These are phyloP conservation scores for Yponomeuta evonymella DNA, from an alignment of 2,888 invertebrate species.

Conservation along the genomic window DNA sequence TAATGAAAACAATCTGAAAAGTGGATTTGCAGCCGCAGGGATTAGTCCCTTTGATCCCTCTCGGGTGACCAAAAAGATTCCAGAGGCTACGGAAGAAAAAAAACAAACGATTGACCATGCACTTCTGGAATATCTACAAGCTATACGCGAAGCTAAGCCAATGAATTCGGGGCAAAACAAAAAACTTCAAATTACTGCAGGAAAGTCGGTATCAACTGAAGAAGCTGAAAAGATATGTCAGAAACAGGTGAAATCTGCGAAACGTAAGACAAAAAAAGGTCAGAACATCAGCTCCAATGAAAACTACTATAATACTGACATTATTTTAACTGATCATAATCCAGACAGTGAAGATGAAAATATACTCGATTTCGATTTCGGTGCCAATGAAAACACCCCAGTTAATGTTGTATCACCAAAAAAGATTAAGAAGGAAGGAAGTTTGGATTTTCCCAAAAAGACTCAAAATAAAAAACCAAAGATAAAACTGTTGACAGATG, in stretches of 20 bases:
- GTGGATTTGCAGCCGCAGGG: constrained; percentile 16
- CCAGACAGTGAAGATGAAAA: constrained; percentile 2
- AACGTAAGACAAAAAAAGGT: constrained; percentile 2
- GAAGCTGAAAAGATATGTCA: constrained; percentile 13
- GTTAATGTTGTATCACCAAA: not conserved
- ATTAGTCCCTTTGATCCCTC: constrained; percentile 18
- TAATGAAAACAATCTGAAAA: constrained; percentile 12
- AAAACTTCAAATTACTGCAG: constrained; percentile 11
- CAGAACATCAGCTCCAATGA: not conserved
- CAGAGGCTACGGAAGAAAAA: constrained; percentile 8
- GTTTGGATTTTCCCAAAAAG: not conserved
- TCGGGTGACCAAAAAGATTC: constrained; percentile 11
- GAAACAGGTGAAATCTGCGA: constrained; percentile 12
- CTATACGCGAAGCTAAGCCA: constrained; percentile 12
- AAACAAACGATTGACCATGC: constrained; percentile 4
- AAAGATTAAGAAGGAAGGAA: not conserved
- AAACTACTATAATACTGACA: not conserved
- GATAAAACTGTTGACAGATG: constrained; percentile 9
- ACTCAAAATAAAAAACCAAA: constrained; percentile 5
- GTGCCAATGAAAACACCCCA: not conserved
- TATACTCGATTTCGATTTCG: not conserved
- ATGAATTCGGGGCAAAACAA: constrained; percentile 11
- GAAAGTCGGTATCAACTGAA: constrained; percentile 16
- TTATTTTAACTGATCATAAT: not conserved
- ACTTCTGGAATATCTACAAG: constrained; percentile 14